Evolutionary conservation across 2,797 vertebrate genomes (phyloP).

Genomic region (Rhyacichthys aspro): DNA sequence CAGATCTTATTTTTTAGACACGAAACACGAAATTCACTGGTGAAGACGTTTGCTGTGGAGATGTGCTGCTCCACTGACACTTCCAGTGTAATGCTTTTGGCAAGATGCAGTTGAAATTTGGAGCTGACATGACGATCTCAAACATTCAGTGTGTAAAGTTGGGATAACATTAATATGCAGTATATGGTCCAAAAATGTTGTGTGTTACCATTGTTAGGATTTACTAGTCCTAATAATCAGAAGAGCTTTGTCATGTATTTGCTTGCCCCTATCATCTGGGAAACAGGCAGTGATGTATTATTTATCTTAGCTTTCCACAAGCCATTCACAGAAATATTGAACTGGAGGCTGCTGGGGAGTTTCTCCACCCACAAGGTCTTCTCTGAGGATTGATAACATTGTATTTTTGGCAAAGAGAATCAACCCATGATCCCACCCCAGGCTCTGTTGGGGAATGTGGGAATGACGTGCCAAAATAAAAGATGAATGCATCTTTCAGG

Average conservation of each 20-base stretch:
- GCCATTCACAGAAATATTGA: constrained; percentile 44
- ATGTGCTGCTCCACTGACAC: too few species aligned
- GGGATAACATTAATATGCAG: too few species aligned
- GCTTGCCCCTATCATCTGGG: constrained; percentile 60
- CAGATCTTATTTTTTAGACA: too few species aligned
- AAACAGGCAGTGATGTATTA: constrained; percentile 57
- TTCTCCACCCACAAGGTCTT: constrained; percentile 40
- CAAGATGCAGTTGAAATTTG: too few species aligned
- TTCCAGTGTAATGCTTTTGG: too few species aligned
- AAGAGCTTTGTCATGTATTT: background rate
- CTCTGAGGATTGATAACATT: constrained; percentile 44
- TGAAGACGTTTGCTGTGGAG: too few species aligned
- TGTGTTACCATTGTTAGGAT: too few species aligned
- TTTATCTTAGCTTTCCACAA: constrained; percentile 49
- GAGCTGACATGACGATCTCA: too few species aligned
- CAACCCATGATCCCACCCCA: constrained; percentile 26
- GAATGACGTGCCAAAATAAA: constrained; percentile 33
- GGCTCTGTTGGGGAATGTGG: constrained; percentile 41
- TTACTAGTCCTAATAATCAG: too few species aligned
- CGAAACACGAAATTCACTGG: too few species aligned
- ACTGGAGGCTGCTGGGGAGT: constrained; percentile 29
- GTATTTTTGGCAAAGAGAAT: constrained; percentile 42
- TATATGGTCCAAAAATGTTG: too few species aligned
- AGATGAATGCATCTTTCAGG: constrained; percentile 44
- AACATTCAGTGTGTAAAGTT: too few species aligned